Evolutionary conservation across 2,888 invertebrate species (phyloP), one percentile per base, ranked within the genome.

Genomic region (Drosophila ustulata): DNA sequence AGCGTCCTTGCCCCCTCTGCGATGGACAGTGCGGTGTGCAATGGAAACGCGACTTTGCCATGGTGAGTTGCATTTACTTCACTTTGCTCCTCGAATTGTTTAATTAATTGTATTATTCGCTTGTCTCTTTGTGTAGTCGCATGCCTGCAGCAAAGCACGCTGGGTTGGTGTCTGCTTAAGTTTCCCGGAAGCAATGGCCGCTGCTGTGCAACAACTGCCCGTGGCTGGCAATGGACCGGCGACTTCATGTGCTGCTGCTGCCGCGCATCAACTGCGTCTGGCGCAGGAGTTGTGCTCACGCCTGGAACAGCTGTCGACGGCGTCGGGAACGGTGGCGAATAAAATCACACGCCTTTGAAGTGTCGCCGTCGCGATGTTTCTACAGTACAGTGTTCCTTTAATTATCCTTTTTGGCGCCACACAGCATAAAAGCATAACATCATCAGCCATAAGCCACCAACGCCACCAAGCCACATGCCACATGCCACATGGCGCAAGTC

Each of bases 21-120:
- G 95, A 95, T 68, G 96, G 96, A 56, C 94, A 94, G 80, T 97
- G 96, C 91, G 94, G 94, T 71, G 93, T 94, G 56, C 92, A 93
- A 53, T 96, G 96, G 96, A 95, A 95, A 88, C 94, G 96, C 78
- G 96, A 97, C 92, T 94, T 96, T 78, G 95, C 95, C 80, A 94
- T 95, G 95, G 96, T 96, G 91, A 93, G 93, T 92, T 51, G 50
- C 34, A 9, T 6, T 9, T 3, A 2, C 11, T 37, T 4, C 37
- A 4, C 37, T 28, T 18, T 1, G 1, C 18, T 45, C 5, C 6
- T n/a, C 3, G 9, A 11, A 25, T 13, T 4, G 1, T 13, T 25
- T 51, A 51, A 34, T 50, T 57, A 41, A 49, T 51, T 41, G 47
- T 45, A 46, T 51, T 51, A 11, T 23, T 4, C 23, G 7, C 58